Conservation (phyloP, 2,113 vertebrate genomes). For the Megaceryle torquata region DNA sequence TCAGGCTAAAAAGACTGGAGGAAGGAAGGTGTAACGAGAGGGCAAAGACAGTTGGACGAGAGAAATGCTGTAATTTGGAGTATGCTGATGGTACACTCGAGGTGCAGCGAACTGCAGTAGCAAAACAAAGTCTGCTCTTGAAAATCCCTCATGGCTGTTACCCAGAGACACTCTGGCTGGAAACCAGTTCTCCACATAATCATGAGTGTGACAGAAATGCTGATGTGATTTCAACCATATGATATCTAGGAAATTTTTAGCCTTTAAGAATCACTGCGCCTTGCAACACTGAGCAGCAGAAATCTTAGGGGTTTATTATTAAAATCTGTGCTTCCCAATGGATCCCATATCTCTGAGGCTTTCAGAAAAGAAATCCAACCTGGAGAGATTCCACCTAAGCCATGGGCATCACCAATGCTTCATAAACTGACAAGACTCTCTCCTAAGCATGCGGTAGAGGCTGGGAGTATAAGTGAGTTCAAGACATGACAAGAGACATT, state of each 20-base stretch:
- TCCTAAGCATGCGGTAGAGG: background rate
- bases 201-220: background rate
- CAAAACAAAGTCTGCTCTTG: background rate
- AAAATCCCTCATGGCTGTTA: background rate
- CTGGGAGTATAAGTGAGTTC: background rate
- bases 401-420: background rate
- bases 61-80: background rate
- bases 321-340: background rate
- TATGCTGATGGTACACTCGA: background rate
- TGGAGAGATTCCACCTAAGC: background rate
- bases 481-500: background rate
- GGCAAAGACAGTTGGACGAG: background rate
- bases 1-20: background rate
- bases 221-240: background rate
- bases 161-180: background rate
- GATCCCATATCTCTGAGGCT: background rate
- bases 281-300: background rate
- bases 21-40: background rate
- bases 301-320: background rate
- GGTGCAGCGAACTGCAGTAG: background rate
- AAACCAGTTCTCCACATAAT: conserved; percentile 10
- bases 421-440: background rate
- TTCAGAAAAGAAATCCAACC: background rate
- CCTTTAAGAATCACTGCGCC: background rate
- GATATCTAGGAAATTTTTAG: background rate